These are phyloP conservation scores for Pachyramphus minor DNA, from an alignment of 2,113 vertebrate genomes.

Conservation along the genomic window DNA sequence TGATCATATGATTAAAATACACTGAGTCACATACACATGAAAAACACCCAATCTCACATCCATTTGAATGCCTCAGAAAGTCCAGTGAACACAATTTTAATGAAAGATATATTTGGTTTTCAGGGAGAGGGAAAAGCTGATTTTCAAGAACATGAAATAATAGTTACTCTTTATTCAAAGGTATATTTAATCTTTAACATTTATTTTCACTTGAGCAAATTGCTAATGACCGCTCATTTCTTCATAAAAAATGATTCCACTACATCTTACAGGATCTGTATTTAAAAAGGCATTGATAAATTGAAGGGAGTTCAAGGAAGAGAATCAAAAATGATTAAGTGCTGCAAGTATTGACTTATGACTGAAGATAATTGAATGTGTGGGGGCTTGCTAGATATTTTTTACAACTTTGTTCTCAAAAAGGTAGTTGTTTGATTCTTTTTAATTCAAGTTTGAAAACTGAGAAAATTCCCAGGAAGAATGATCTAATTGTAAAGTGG, in stretches of 20 bases:
- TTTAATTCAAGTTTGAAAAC: background rate
- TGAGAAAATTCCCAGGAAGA: background rate
- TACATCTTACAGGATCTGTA: slow-evolving; percentile 1
- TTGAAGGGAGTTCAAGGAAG: slow-evolving; percentile 30
- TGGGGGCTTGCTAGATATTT: background rate
- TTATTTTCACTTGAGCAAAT: slow-evolving; percentile 18
- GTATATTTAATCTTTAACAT: background rate
- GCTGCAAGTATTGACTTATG: slow-evolving; percentile 37
- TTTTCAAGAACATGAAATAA: slow-evolving; percentile 10
- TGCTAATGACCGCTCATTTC: slow-evolving; percentile 23
- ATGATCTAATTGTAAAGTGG: background rate
- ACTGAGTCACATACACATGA: background rate
- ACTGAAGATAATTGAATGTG: slow-evolving; percentile 29
- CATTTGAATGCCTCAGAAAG: background rate
- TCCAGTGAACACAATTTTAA: background rate
- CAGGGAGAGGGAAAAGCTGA: background rate
- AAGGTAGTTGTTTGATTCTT: background rate
- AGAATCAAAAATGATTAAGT: slow-evolving; percentile 46
- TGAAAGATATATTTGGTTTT: background rate
- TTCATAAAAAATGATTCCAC: slow-evolving; percentile 17
- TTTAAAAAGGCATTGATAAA: slow-evolving; percentile 63
- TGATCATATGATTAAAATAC: background rate
- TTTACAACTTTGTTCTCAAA: background rate
- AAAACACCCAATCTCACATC: background rate
- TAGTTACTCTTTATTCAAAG: slow-evolving; percentile 16